These are phyloP conservation scores for human (Homo sapiens) DNA, from an alignment of 2,113 vertebrate genomes.

Conservation along the genomic window GRCh38 chr13:27118501-27119000, in stretches of 20 bases:
- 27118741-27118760: background rate
- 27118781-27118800: background rate
- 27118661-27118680: background rate
- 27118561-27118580: background rate
- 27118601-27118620: background rate
- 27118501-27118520: background rate
- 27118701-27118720: background rate
- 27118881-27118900: no score
- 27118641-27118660: background rate
- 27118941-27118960: background rate
- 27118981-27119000: background rate
- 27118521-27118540: background rate
- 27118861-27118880: background rate
- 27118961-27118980: background rate
- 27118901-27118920: background rate
- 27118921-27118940: background rate
- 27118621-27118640: background rate
- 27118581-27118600: background rate
- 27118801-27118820: no score
- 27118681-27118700: background rate
- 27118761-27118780: background rate
- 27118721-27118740: background rate
- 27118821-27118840: background rate
- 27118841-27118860: background rate
- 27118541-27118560: background rate